phyloP scores from a whole-genome alignment of 2,888 invertebrate species.

The Tricholauxania praeusta region DNA sequence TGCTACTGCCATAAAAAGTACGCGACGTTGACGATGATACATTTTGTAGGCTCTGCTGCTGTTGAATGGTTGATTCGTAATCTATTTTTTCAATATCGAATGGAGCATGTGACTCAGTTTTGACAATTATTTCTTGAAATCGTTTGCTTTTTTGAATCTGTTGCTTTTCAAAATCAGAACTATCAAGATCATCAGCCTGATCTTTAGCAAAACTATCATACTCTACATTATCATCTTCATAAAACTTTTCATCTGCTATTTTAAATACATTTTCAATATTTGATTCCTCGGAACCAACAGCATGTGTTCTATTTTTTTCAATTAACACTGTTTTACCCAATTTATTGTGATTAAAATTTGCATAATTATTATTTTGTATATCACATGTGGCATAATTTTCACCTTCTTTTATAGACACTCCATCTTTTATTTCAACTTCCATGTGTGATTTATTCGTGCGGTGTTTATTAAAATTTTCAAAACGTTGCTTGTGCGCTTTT shows the following conservation, averaged over 20 bases:
- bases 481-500: conserved; percentile 52
- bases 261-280: no score
- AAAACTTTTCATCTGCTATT: neutral
- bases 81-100: conserved; percentile 55
- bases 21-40: conserved; percentile 42
- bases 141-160: conserved; percentile 35
- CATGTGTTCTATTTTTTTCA: conserved; percentile 13
- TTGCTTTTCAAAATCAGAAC: conserved; percentile 16
- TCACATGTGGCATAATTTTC: conserved; percentile 5
- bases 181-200: conserved; percentile 4
- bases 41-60: conserved; percentile 34
- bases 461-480: conserved; percentile 50
- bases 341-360: conserved; percentile 20
- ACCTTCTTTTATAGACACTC: conserved; percentile 1
- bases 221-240: conserved; percentile 14
- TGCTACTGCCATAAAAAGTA: conserved; percentile 55
- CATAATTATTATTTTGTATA: conserved; percentile 25
- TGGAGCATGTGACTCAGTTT: conserved; percentile 59
- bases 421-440: neutral
- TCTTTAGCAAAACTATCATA: neutral
- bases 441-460: conserved; percentile 30
- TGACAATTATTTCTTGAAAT: conserved; percentile 57
- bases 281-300: no score
- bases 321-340: conserved; percentile 38
- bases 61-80: conserved; percentile 36